A percentile compares a stretch with the other conserved stretches of the same genome.
Conservation (phyloP, 1,140 invertebrate genomes). For the Nautilus pompilius region DNA sequence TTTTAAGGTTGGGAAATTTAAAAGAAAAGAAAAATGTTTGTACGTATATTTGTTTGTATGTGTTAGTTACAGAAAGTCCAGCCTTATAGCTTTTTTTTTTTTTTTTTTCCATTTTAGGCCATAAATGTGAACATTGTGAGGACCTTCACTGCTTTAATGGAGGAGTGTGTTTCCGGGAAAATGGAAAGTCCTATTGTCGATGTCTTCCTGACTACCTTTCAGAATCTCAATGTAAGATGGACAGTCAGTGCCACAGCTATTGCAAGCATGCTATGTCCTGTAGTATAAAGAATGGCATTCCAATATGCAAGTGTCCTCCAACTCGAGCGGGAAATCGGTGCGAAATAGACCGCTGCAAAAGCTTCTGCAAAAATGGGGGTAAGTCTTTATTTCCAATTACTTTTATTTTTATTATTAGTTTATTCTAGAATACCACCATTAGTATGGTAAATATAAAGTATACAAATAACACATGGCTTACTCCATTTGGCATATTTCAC, state of each 20-base stretch:
- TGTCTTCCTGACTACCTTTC: constrained; percentile 13
- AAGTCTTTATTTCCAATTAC: no score
- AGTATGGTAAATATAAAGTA: no score
- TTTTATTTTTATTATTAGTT: no score
- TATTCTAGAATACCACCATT: no score
- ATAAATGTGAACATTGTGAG: constrained; percentile 63
- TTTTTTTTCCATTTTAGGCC: constrained; percentile 18
- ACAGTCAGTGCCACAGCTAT: neutral
- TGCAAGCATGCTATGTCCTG: neutral
- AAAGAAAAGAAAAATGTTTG: neutral
- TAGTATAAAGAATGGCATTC: neutral
- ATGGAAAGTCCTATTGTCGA: constrained; percentile 12
- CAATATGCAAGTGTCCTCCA: neutral
- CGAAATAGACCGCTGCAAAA: no score
- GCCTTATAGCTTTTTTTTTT: neutral
- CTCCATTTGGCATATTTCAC: no score
- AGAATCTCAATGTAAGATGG: constrained; percentile 1
- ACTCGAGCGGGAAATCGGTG: no score
- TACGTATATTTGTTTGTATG: neutral
- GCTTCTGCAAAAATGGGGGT: no score
- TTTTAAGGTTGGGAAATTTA: neutral
- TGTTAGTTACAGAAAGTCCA: neutral
- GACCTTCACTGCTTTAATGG: constrained; percentile 60
- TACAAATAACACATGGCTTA: no score
- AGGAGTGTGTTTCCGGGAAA: constrained; percentile 25